Conservation (phyloP, 1,140 invertebrate species). For the Lepidurus apus region DNA sequence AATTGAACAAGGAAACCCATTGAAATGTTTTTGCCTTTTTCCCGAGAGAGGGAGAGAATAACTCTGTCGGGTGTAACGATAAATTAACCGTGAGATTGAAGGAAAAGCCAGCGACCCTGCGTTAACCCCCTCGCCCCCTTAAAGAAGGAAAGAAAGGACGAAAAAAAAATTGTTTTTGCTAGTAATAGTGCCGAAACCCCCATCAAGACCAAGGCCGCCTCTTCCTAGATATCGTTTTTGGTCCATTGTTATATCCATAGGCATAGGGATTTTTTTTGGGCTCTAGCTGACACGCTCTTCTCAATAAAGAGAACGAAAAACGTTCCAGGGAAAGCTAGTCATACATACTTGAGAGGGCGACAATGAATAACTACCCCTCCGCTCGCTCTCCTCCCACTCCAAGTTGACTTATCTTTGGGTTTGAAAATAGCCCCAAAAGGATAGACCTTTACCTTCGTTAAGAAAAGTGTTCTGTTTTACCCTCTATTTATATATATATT, state of each 20-base stretch:
- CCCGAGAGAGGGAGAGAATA: background rate
- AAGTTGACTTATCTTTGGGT: background rate
- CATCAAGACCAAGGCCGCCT: background rate
- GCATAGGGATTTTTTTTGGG: background rate
- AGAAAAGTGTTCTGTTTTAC: too few species aligned
- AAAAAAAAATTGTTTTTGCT: background rate
- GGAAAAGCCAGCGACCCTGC: background rate
- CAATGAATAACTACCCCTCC: background rate
- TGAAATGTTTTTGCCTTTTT: background rate
- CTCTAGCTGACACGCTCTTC: background rate
- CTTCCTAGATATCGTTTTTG: background rate
- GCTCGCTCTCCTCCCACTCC: background rate
- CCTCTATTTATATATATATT: too few species aligned
- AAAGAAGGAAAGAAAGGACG: background rate
- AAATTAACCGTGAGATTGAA: slow-evolving; percentile 12
- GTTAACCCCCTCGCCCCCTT: background rate
- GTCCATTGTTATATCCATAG: background rate
- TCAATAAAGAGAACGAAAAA: background rate
- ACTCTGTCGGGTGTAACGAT: background rate
- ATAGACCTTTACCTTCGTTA: background rate
- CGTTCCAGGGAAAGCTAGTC: background rate
- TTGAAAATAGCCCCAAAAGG: background rate
- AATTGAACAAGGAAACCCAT: background rate
- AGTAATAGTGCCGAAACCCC: background rate
- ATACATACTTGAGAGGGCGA: background rate